phyloP scores from a whole-genome alignment of 2,113 vertebrate species.

The Empidonax traillii region DNA sequence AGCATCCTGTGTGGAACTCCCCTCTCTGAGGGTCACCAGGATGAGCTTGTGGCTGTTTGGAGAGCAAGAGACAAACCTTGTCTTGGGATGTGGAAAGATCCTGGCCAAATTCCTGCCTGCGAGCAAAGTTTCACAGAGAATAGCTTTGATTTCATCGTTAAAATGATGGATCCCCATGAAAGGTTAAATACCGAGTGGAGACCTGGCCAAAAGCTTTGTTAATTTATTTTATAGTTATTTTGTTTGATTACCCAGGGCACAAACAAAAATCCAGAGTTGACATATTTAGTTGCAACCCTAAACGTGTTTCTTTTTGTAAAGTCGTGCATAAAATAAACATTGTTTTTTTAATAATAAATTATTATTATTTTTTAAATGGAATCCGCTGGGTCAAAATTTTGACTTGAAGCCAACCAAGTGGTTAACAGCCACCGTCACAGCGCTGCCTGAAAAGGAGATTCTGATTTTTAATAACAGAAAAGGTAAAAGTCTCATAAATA shows the following conservation, averaged over 20 bases:
- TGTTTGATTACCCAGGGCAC: neutral
- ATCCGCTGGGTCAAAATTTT: neutral
- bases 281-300: fast-evolving
- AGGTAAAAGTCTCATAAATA: neutral
- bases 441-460: neutral
- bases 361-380: neutral
- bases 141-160: neutral
- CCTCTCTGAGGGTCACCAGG: fast-evolving
- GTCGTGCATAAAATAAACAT: fast-evolving
- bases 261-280: neutral
- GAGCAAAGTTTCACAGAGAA: neutral
- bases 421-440: fast-evolving
- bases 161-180: neutral
- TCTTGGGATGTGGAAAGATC: neutral
- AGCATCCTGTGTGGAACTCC: fast-evolving
- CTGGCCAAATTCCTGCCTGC: neutral
- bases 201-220: neutral
- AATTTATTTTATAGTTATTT: neutral
- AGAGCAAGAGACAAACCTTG: neutral
- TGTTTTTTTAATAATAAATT: neutral
- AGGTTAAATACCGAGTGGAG: neutral
- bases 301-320: fast-evolving
- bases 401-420: neutral
- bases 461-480: neutral
- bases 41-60: neutral